A percentile compares a stretch with the other conserved stretches of the same genome.
phyloP scores from a whole-genome alignment of 2,888 invertebrate species.

The Hirtodrosophila trivittata region DNA sequence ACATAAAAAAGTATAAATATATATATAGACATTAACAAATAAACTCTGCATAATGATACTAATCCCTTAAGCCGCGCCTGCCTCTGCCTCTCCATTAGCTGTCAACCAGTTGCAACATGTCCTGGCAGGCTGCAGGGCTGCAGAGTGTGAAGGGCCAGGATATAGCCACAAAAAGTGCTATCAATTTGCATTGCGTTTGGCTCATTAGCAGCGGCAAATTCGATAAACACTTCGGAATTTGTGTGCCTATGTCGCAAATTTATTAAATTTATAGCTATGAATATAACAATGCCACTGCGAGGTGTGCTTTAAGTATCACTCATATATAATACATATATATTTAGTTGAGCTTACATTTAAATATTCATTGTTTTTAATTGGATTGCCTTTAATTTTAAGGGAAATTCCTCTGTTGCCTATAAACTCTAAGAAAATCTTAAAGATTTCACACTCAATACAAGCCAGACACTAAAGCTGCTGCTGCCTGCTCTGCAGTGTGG shows the following conservation, averaged over 20 bases:
- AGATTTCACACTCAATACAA: no score
- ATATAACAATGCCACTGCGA: slow-evolving; percentile 19
- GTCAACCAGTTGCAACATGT: background rate
- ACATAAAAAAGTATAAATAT: slow-evolving; percentile 5
- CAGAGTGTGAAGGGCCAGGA: no score
- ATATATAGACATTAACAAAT: slow-evolving; percentile 48
- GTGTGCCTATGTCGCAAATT: slow-evolving; percentile 45
- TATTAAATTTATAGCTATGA: slow-evolving; percentile 53
- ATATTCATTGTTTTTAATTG: slow-evolving; percentile 3
- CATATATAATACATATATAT: slow-evolving; percentile 6
- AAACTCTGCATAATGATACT: slow-evolving; percentile 74
- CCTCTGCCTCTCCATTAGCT: slow-evolving; percentile 5
- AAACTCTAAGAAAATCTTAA: no score
- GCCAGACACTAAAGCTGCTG: no score
- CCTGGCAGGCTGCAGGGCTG: no score
- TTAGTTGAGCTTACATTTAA: slow-evolving; percentile 4
- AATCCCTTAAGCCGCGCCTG: slow-evolving; percentile 67
- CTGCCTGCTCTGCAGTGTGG: no score
- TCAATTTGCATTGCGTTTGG: slow-evolving; percentile 72
- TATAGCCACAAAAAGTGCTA: slow-evolving; percentile 58
- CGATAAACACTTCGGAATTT: slow-evolving; percentile 59
- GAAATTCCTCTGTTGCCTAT: no score
- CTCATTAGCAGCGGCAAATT: slow-evolving; percentile 66
- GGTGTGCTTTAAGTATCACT: slow-evolving; percentile 20
- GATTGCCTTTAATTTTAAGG: no score